Percentiles rank a stretch among this genome's conserved stretches.
Conservation (phyloP, 2,888 invertebrate genomes). For the Dynastes grantii region DNA sequence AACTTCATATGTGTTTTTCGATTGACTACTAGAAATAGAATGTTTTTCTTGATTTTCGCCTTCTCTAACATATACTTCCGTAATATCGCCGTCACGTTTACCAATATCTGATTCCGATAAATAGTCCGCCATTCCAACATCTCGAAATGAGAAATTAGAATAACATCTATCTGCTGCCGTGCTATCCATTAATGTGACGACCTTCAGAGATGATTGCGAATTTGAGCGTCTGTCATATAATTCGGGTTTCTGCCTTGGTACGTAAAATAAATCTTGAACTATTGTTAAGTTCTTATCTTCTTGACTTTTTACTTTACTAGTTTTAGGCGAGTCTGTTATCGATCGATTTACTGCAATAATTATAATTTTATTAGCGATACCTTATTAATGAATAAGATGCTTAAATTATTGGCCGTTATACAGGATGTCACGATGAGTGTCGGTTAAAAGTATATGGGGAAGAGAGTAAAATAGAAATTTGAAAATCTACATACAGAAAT, state of each 20-base stretch:
- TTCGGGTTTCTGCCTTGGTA: constrained; percentile 1
- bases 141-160: constrained; percentile 31
- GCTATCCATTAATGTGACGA: neutral
- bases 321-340: neutral
- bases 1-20: no score
- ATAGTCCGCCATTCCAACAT: constrained; percentile 5
- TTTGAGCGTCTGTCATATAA: neutral
- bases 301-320: neutral
- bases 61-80: neutral
- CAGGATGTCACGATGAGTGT: no score
- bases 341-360: no score
- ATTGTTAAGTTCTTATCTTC: no score
- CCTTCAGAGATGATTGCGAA: neutral
- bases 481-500: no score
- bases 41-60: neutral
- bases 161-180: neutral
- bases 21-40: neutral
- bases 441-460: no score
- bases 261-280: constrained; percentile 33
- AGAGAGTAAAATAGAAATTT: no score
- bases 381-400: no score
- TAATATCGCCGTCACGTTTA: neutral
- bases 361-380: no score
- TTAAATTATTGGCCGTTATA: no score
- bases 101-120: neutral